Conservation (phyloP, 92 coral and sea anemone species). For the Epizoanthus illoricatus region DNA sequence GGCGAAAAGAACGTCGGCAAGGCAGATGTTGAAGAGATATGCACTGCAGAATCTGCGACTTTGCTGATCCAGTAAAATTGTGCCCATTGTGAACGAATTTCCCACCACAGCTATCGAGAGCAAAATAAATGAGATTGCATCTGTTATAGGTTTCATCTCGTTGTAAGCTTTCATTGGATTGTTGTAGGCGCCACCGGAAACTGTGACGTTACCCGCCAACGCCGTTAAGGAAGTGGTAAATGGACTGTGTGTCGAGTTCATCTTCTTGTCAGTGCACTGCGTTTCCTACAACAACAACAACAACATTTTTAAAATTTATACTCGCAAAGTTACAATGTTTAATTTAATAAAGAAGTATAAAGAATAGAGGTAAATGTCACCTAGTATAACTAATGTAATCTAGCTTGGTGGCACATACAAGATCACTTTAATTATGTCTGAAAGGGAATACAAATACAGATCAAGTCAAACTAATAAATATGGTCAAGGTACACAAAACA, state of each 20-base stretch:
- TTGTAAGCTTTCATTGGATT: not conserved
- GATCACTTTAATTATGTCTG: too few species aligned
- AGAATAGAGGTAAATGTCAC: too few species aligned
- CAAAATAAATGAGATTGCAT: conserved; percentile 17
- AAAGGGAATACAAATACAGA: too few species aligned
- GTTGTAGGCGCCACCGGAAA: not conserved
- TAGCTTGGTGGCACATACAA: too few species aligned
- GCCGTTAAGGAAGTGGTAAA: not conserved
- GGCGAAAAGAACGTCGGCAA: conserved; percentile 26
- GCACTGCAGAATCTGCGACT: conserved; percentile 40
- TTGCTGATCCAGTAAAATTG: conserved; percentile 30
- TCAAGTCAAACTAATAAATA: too few species aligned
- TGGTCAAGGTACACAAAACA: too few species aligned
- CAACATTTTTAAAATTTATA: too few species aligned
- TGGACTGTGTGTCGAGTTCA: conserved; percentile 1
- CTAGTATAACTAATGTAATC: too few species aligned
- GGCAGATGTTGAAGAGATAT: conserved; percentile 34
- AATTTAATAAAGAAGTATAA: too few species aligned
- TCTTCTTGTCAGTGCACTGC: not conserved
- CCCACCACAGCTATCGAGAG: conserved; percentile 26
- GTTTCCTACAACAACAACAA: too few species aligned
- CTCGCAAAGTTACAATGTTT: too few species aligned
- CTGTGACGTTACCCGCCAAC: not conserved
- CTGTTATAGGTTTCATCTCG: conserved; percentile 4
- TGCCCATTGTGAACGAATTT: conserved; percentile 22